Evolutionary conservation across 2,888 invertebrate species (phyloP), one percentile per base, ranked within the genome.

Genomic region (Chaetogeoica ovagalla): DNA sequence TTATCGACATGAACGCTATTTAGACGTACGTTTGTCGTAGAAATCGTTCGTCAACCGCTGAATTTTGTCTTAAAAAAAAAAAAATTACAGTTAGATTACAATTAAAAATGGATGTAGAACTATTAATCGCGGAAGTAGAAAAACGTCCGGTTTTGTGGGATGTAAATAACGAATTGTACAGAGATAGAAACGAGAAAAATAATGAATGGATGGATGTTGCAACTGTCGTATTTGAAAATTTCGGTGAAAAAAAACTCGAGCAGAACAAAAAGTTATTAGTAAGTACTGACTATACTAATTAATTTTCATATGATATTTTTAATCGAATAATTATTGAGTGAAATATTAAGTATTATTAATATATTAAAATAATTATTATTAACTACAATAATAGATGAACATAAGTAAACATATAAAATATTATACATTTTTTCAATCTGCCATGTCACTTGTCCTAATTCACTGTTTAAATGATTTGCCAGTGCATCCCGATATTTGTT

Each of bases 131-230:
- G 6, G 70, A 79, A 69, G 48, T 70, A 48, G 52, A 59, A 59
- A 60, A 66, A 59, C 19, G 71, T 15, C 82, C 82, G 57, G 70
- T 48, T 63, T 43, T 82, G 21, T 79, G 77, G 82, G 77, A 82
- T 71, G 70, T 59, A 59, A 48, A 48, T 39, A 30, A 57, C 30
- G 77, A 52, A 9, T 15, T 30, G 43, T 79, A 77, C 60, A 82
- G 72, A 66, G 60, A 79, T 13, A 70, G 65, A 48, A 60, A 62
- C 23, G 43, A 69, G 52, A 81, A 69, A 76, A 68, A 75, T 48
- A 63, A 75, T 30, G 65, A 48, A 23, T 81, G 81, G 81, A 65
- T 48, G 62, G 74, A 75, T 59, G 59, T 76, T 39, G 59, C 59
- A 43, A 59, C 59, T 43, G 17, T 37, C 19, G n/a, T 79, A 17